Conservation (phyloP, 2,888 invertebrate species). For the Erebia palarica region DNA sequence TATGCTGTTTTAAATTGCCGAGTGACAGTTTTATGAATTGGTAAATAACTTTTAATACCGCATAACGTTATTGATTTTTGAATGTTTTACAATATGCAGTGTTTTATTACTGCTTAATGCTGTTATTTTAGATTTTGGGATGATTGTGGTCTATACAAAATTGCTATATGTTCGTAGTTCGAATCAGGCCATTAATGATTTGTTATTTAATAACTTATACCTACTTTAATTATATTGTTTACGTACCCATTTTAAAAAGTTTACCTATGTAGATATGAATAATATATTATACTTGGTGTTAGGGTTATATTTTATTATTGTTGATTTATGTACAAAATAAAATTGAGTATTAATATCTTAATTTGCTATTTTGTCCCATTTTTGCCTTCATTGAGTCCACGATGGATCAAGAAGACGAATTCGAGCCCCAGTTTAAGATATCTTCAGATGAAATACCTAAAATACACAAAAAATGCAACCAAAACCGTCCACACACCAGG, state of each 20-base stretch:
- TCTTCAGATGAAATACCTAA: constrained; percentile 65
- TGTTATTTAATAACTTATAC: constrained; percentile 25
- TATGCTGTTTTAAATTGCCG: constrained; percentile 38
- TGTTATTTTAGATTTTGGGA: constrained; percentile 46
- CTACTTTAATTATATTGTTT: constrained; percentile 12
- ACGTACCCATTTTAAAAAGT: constrained; percentile 8
- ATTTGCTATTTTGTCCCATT: constrained; percentile 42
- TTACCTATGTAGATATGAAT: not conserved
- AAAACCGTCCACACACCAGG: constrained; percentile 77
- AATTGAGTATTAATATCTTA: not conserved
- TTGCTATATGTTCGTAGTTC: constrained; percentile 29
- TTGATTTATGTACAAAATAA: not conserved
- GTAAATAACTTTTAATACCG: constrained; percentile 56
- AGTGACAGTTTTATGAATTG: constrained; percentile 47
- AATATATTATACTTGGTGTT: not conserved
- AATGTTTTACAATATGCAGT: constrained; percentile 55
- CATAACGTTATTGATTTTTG: constrained; percentile 69
- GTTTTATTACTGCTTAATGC: constrained; percentile 50
- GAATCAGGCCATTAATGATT: constrained; percentile 23
- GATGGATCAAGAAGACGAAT: constrained; percentile 68
- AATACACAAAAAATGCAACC: constrained; percentile 74
- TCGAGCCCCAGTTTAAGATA: constrained; percentile 57
- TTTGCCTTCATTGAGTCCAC: constrained; percentile 51
- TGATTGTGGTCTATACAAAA: constrained; percentile 39
- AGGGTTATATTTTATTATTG: constrained; percentile 17